A percentile compares a stretch with the other conserved stretches of the same genome.
These are phyloP conservation scores for Pantala flavescens DNA, from an alignment of 1,140 invertebrate genomes.

Conservation along the genomic window DNA sequence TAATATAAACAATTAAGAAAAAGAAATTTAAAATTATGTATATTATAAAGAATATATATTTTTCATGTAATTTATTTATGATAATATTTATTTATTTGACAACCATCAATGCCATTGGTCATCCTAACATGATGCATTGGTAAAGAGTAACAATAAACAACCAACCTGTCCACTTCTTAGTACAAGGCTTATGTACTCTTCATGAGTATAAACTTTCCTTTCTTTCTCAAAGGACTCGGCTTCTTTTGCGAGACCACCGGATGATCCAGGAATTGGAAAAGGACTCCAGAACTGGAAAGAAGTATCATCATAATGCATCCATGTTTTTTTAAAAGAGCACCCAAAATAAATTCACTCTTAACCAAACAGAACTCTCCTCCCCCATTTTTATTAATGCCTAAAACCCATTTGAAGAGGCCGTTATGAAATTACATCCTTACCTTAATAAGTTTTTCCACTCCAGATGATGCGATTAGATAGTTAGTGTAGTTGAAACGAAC, in stretches of 20 bases:
- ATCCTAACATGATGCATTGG: no score
- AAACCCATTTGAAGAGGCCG: no score
- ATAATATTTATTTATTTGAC: no score
- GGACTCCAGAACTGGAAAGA: conserved; percentile 62
- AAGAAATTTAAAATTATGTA: no score
- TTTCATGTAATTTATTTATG: no score
- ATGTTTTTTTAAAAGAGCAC: not conserved
- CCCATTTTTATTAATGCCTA: no score
- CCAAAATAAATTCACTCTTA: no score
- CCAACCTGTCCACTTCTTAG: conserved; percentile 58
- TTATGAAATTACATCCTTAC: conserved; percentile 36
- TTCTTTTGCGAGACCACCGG: conserved; percentile 43
- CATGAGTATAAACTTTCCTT: conserved; percentile 70
- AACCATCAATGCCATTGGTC: no score
- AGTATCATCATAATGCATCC: not conserved
- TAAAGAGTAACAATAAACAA: no score
- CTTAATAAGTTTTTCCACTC: conserved; percentile 93
- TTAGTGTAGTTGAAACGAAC: conserved; percentile 79
- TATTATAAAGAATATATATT: no score
- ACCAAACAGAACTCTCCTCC: no score
- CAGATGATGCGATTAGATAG: conserved; percentile 81
- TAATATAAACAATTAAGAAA: no score
- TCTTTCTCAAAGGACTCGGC: conserved; percentile 44
- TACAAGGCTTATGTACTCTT: conserved; percentile 75
- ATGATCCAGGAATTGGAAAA: conserved; percentile 49